Evolutionary conservation across 2,888 invertebrate genomes (phyloP).

Genomic region (Pedicia rivosa): DNA sequence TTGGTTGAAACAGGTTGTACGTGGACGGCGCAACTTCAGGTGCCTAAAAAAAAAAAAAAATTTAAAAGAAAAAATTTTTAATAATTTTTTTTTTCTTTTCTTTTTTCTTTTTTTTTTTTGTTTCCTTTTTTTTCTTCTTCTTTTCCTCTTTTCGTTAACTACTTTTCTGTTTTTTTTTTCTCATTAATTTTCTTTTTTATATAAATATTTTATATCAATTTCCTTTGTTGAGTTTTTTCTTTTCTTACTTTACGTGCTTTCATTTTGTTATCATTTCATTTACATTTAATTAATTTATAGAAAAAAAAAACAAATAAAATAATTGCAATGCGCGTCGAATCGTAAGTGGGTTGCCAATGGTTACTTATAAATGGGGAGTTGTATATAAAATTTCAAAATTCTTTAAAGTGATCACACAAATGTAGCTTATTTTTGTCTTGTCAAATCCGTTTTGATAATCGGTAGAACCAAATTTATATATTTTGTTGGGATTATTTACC

Average conservation of each 20-base stretch:
- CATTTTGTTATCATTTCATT: background rate
- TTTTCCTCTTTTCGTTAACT: background rate
- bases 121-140: slow-evolving; percentile 12
- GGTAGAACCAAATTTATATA: too few species aligned
- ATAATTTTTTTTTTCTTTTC: slow-evolving; percentile 2
- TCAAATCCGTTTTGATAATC: too few species aligned
- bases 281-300: too few species aligned
- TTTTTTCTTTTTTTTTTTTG: slow-evolving; percentile 1
- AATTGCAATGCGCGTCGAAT: too few species aligned
- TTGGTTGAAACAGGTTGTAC: slow-evolving; percentile 71
- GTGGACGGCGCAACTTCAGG: slow-evolving; percentile 63
- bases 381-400: too few species aligned
- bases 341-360: background rate
- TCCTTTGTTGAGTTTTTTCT: too few species aligned
- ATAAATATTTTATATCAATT: slow-evolving; percentile 1
- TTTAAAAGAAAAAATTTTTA: too few species aligned
- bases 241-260: background rate
- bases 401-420: too few species aligned
- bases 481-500: too few species aligned
- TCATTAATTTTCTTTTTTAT: background rate
- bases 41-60: slow-evolving; percentile 30
- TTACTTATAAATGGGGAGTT: too few species aligned
- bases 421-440: too few species aligned
- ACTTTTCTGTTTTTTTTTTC: background rate
- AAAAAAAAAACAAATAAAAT: too few species aligned